Evolutionary conservation across 2,888 invertebrate species (phyloP), one percentile per base, ranked within the genome.

Genomic region (Dryomyza anilis): DNA sequence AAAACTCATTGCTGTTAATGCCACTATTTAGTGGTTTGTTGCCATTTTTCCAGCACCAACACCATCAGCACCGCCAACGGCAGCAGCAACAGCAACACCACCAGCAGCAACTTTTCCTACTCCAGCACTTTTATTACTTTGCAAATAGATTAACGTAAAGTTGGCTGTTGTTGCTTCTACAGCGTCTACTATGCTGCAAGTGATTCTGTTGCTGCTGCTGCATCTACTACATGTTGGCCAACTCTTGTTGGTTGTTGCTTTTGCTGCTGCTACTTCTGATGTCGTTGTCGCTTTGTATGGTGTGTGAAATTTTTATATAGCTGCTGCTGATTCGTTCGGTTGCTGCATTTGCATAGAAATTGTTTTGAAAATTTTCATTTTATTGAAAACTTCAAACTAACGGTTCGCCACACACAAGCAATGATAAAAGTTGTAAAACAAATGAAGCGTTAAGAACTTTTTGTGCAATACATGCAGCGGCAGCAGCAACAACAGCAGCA

Each of bases 41-140:
- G 14, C 48, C 48, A 19, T 8, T n/a, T 23, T 10, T 14, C 48
- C 21, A 48, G n/a, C 25, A 14, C 23, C 14, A 21, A 5, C 48
- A 23, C 25, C 48, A 21, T 23, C 48, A n/a, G n/a, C n/a, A n/a
- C n/a, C n/a, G n/a, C n/a, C n/a, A n/a, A n/a, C n/a, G n/a, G n/a
- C n/a, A n/a, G n/a, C n/a, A n/a, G n/a, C n/a, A n/a, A n/a, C n/a
- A n/a, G n/a, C n/a, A n/a, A n/a, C n/a, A n/a, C n/a, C n/a, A n/a
- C n/a, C n/a, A n/a, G n/a, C n/a, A n/a, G n/a, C n/a, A n/a, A n/a
- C n/a, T n/a, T n/a, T n/a, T n/a, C n/a, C n/a, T n/a, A n/a, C n/a
- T n/a, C 39, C 43, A 61, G 39, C 61, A 61, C 39, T 61, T 53
- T 61, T 61, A 61, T 61, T 39, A 52, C 52, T 27, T 43, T 52